Percentiles rank a stretch among this genome's conserved stretches.
These are phyloP conservation scores for Doris montereyensis DNA, from an alignment of 2,888 invertebrate species.

Conservation along the genomic window DNA sequence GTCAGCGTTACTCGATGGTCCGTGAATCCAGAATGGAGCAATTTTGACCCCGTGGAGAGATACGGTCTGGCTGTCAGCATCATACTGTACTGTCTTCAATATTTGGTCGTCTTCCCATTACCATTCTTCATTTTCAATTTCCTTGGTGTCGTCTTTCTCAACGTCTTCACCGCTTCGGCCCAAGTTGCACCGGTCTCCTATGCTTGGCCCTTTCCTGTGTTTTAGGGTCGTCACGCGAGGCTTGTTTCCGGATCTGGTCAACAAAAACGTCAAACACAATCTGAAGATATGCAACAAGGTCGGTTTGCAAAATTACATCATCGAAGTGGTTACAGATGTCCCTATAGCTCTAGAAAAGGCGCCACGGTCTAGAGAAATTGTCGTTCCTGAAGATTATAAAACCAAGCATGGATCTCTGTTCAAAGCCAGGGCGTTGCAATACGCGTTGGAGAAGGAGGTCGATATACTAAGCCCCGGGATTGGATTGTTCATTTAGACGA, in stretches of 20 bases:
- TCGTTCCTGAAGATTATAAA: conserved; percentile 39
- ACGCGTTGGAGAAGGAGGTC: conserved; percentile 51
- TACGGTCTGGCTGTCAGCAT: conserved; percentile 53
- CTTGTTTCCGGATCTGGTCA: conserved; percentile 51
- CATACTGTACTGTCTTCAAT: conserved; percentile 52
- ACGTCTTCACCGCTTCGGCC: conserved; percentile 58
- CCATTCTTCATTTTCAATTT: conserved; percentile 60
- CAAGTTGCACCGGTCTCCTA: conserved; percentile 55
- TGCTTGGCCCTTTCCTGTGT: conserved; percentile 57
- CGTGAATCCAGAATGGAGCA: not conserved
- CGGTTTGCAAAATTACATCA: conserved; percentile 51
- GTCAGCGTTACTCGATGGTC: not conserved
- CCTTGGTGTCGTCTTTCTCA: conserved; percentile 57
- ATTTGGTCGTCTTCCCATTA: conserved; percentile 53
- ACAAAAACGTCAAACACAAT: conserved; percentile 39
- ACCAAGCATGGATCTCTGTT: conserved; percentile 53
- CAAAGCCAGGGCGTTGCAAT: conserved; percentile 64
- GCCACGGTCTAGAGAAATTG: conserved; percentile 34
- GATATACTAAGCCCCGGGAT: conserved; percentile 60
- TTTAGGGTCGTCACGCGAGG: conserved; percentile 56
- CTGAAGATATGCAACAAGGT: conserved; percentile 46
- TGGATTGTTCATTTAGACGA: conserved; percentile 68
- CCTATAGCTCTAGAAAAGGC: conserved; percentile 37
- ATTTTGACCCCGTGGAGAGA: conserved; percentile 44
- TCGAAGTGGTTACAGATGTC: conserved; percentile 56